Conservation (phyloP, 2,113 vertebrate genomes). For the Rhineura floridana region DNA sequence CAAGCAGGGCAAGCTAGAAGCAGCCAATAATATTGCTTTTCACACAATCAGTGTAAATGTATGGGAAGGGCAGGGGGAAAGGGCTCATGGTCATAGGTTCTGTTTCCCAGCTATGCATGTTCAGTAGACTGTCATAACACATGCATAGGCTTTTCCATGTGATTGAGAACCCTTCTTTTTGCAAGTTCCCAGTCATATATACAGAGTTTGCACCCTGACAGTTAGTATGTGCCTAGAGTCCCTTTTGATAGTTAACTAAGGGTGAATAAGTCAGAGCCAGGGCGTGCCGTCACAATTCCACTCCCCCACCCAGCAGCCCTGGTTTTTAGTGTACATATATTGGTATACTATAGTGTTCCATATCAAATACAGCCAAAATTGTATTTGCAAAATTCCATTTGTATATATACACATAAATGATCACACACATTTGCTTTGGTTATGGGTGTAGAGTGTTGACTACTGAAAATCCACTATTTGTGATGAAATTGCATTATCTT, state of each 20-base stretch:
- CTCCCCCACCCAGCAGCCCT: not conserved
- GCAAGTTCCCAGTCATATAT: not conserved
- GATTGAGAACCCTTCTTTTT: not conserved
- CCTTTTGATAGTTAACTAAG: not conserved
- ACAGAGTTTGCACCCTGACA: not conserved
- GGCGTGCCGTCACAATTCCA: not conserved
- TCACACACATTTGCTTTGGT: not conserved
- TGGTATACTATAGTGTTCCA: not conserved
- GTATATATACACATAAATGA: not conserved
- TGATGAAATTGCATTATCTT: not conserved
- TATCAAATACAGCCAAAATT: not conserved
- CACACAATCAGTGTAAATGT: not conserved
- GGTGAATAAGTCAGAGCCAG: not conserved
- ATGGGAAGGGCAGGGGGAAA: no score
- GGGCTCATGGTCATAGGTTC: not conserved
- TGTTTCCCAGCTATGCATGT: not conserved
- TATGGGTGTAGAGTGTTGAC: not conserved
- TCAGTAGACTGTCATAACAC: not conserved
- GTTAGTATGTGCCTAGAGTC: not conserved
- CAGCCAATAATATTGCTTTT: not conserved
- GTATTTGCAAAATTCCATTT: not conserved
- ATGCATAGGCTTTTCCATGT: not conserved
- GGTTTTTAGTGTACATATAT: not conserved
- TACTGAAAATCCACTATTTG: not conserved
- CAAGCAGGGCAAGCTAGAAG: slow-evolving; percentile 39